Conservation (phyloP, 2,888 invertebrate genomes). For the Cordilura impudica region DNA sequence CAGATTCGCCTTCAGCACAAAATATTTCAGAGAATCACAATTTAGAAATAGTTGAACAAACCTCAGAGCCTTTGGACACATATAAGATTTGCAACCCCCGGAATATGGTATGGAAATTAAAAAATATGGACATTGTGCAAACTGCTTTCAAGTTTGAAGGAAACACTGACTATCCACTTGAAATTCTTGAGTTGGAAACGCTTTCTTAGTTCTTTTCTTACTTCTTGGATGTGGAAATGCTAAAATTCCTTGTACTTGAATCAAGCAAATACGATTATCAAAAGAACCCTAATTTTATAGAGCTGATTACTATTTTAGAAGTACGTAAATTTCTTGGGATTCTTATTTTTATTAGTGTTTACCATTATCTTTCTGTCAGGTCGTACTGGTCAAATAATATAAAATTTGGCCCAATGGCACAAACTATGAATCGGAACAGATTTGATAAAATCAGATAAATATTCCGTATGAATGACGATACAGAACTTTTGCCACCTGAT, state of each 20-base stretch:
- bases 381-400: slow-evolving; percentile 20
- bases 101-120: slow-evolving; percentile 2
- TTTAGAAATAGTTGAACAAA: too few relatives aligned
- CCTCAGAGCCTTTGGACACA: too few relatives aligned
- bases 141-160: slow-evolving; percentile 4
- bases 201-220: slow-evolving; percentile 16
- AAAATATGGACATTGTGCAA: slow-evolving; percentile 1
- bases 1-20: background rate
- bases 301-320: background rate
- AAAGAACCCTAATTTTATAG: background rate
- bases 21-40: too few relatives aligned
- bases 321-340: slow-evolving; percentile 16
- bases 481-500: slow-evolving; percentile 28
- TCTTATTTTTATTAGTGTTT: slow-evolving; percentile 31
- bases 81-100: background rate
- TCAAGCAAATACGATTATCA: slow-evolving; percentile 12
- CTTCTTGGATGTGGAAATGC: background rate
- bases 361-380: slow-evolving; percentile 21
- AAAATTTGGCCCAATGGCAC: slow-evolving; percentile 17
- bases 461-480: slow-evolving; percentile 42
- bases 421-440: slow-evolving; percentile 27
- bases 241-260: background rate
- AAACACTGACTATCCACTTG: slow-evolving; percentile 9
- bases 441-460: slow-evolving; percentile 31
- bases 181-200: slow-evolving; percentile 19